Conservation (phyloP, 2,888 invertebrate genomes). For the Camponotus fellah region DNA sequence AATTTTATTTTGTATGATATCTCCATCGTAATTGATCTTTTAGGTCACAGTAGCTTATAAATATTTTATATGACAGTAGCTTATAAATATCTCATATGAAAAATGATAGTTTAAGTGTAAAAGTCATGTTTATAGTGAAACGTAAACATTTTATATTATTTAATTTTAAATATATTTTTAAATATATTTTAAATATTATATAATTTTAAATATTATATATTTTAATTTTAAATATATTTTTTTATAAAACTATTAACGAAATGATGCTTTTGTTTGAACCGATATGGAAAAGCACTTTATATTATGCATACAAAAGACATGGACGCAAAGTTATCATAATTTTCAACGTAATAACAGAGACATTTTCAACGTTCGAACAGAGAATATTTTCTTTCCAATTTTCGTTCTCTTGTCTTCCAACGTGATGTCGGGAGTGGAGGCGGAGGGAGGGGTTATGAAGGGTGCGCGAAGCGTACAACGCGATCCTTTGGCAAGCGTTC, state of each 20-base stretch:
- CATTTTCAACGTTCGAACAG: too few relatives aligned
- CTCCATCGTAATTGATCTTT: neutral
- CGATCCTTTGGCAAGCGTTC: constrained; percentile 59
- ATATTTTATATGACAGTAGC: neutral
- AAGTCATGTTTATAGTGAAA: neutral
- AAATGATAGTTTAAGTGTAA: neutral
- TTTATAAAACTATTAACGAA: neutral
- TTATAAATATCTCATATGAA: neutral
- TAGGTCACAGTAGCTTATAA: neutral
- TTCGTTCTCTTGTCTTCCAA: constrained; percentile 57
- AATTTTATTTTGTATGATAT: constrained; percentile 12
- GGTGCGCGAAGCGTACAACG: constrained; percentile 41
- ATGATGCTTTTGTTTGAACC: neutral
- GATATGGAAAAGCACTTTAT: neutral
- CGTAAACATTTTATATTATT: neutral
- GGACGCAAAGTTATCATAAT: neutral
- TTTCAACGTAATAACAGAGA: constrained; percentile 43
- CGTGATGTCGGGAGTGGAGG: neutral
- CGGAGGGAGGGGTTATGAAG: neutral
- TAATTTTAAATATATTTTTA: neutral
- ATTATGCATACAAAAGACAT: too few relatives aligned
- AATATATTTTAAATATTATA: too few relatives aligned
- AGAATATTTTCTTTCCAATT: constrained; percentile 20
- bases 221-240: neutral
- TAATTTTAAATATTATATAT: too few relatives aligned